A percentile compares a stretch with the other conserved stretches of the same genome.
Conservation (phyloP, 2,797 vertebrate species). For the Alca torda region DNA sequence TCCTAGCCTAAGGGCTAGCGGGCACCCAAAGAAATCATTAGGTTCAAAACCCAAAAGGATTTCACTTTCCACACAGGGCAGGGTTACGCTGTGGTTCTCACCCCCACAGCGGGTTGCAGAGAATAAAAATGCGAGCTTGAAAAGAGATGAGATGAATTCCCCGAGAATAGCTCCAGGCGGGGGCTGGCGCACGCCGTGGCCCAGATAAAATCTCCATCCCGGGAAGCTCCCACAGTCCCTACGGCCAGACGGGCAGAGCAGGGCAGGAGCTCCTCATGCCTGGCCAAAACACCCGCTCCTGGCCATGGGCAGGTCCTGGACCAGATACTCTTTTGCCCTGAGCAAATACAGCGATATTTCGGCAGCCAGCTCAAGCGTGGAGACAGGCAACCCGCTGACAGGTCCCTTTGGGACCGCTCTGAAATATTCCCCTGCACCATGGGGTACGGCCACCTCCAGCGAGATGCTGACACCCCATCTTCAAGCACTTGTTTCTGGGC, state of each 20-base stretch:
- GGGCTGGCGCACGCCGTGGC: not conserved
- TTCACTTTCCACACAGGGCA: not conserved
- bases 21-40: not conserved
- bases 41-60: not conserved
- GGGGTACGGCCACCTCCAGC: fast-evolving
- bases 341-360: not conserved
- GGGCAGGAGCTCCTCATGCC: not conserved
- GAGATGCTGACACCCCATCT: not conserved
- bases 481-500: not conserved
- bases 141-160: slow-evolving; percentile 45
- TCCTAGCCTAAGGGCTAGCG: not conserved
- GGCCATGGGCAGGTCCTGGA: fast-evolving
- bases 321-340: not conserved
- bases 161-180: slow-evolving; percentile 41
- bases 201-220: slow-evolving; percentile 40
- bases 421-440: fast-evolving
- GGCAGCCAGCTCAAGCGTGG: not conserved
- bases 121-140: slow-evolving; percentile 21
- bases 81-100: not conserved
- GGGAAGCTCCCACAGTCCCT: not conserved
- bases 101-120: not conserved
- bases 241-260: not conserved
- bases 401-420: not conserved
- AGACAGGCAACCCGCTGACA: not conserved
- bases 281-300: not conserved